Conservation (phyloP, 1,140 invertebrate genomes). For the Sycobia sp. region DNA sequence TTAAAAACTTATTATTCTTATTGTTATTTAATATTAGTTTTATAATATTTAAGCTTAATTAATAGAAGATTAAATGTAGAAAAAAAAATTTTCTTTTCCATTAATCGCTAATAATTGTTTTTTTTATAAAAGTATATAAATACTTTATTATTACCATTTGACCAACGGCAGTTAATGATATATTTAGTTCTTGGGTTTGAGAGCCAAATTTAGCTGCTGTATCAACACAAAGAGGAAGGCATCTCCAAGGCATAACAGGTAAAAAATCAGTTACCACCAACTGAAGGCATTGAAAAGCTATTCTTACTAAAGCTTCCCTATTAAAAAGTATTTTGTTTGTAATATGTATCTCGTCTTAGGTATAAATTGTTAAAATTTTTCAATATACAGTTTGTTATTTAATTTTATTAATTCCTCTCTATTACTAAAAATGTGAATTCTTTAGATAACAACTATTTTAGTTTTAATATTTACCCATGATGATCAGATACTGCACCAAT, state of each 20-base stretch:
- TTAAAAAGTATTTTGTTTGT: slow-evolving; percentile 28
- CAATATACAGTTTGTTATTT: too few species aligned
- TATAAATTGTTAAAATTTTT: too few species aligned
- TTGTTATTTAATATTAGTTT: too few species aligned
- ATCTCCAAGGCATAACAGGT: slow-evolving; percentile 83
- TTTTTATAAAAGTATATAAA: too few species aligned
- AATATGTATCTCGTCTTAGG: too few species aligned
- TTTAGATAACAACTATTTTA: slow-evolving; percentile 9
- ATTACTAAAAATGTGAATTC: neutral
- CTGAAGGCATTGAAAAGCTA: slow-evolving; percentile 95
- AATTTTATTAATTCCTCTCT: neutral
- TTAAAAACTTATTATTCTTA: too few species aligned
- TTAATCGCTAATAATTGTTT: too few species aligned
- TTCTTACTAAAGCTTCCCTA: slow-evolving; percentile 89
- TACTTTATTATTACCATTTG: slow-evolving; percentile 75
- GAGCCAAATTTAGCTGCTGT: slow-evolving; percentile 95
- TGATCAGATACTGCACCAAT: slow-evolving; percentile 92
- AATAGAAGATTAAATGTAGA: too few species aligned
- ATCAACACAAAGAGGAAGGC: slow-evolving; percentile 89
- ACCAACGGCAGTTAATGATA: slow-evolving; percentile 96
- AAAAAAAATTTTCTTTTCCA: too few species aligned
- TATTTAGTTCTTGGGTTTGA: slow-evolving; percentile 96
- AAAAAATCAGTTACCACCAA: slow-evolving; percentile 96
- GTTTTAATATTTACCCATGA: slow-evolving; percentile 74
- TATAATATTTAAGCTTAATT: too few species aligned